These are phyloP conservation scores for Oreochromis niloticus DNA, from an alignment of 2,113 vertebrate species.

Conservation along the genomic window DNA sequence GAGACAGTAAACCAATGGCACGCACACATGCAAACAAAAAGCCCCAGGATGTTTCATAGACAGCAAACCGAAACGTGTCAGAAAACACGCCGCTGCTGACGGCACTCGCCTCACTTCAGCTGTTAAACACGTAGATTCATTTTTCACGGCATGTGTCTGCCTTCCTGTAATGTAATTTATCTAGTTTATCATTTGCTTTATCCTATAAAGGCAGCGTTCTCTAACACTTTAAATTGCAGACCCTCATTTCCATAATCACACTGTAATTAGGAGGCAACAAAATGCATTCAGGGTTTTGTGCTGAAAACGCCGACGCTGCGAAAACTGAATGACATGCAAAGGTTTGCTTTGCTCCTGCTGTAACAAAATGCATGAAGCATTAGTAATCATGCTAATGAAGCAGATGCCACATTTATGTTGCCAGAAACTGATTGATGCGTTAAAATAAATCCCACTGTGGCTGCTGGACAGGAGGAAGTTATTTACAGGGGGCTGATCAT, in stretches of 20 bases:
- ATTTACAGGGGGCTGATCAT: neutral
- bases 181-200: neutral
- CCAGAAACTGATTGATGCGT: neutral
- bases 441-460: neutral
- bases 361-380: neutral
- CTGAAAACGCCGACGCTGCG: neutral
- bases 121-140: neutral
- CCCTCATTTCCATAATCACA: conserved; percentile 27
- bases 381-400: neutral
- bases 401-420: neutral
- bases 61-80: neutral
- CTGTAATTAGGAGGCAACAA: conserved; percentile 9
- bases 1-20: neutral
- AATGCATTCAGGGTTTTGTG: neutral
- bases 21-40: neutral
- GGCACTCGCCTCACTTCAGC: neutral
- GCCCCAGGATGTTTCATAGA: neutral
- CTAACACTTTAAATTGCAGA: neutral
- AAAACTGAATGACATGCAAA: neutral
- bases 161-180: neutral
- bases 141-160: neutral
- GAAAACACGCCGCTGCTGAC: neutral
- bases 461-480: neutral
- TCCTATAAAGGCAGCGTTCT: conserved; percentile 2
- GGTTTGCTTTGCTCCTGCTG: neutral